These are phyloP conservation scores for Garrulus glandarius DNA, from an alignment of 2,797 vertebrate species.

Conservation along the genomic window DNA sequence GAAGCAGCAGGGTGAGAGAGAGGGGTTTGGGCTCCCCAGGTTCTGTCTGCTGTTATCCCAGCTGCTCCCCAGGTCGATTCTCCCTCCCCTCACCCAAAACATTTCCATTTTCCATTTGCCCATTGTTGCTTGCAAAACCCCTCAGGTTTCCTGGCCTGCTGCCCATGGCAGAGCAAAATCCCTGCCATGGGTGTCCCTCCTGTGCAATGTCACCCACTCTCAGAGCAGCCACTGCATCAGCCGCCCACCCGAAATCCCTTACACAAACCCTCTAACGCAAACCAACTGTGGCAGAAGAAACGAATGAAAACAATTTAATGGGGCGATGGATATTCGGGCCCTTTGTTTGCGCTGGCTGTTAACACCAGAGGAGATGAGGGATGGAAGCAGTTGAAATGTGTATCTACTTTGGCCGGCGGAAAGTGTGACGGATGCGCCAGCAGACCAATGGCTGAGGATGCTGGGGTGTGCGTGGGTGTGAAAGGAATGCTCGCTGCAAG, in stretches of 20 bases:
- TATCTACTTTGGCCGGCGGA: slow-evolving; percentile 13
- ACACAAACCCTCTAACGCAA: background rate
- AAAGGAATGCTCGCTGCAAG: slow-evolving; percentile 44
- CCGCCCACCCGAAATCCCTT: background rate
- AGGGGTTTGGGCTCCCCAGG: background rate
- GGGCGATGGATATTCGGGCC: background rate
- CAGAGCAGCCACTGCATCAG: background rate
- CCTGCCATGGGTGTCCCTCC: background rate
- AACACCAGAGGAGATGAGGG: background rate
- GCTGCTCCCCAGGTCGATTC: background rate
- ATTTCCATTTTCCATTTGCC: background rate
- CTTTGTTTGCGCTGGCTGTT: slow-evolving; percentile 51
- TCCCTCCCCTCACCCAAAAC: background rate
- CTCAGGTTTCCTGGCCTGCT: background rate
- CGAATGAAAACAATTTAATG: background rate
- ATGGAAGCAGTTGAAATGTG: slow-evolving; percentile 30
- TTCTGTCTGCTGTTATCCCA: background rate
- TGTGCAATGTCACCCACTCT: background rate
- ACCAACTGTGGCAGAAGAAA: background rate
- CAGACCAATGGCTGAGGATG: slow-evolving; percentile 20
- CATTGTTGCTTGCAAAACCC: background rate
- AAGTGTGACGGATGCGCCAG: slow-evolving; percentile 23
- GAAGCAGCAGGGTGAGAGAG: background rate
- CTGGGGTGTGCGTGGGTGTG: slow-evolving; percentile 42
- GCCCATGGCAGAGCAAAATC: background rate